These are phyloP conservation scores for Eueremaeus valkanovi DNA, from an alignment of 2,888 invertebrate genomes.

Conservation along the genomic window DNA sequence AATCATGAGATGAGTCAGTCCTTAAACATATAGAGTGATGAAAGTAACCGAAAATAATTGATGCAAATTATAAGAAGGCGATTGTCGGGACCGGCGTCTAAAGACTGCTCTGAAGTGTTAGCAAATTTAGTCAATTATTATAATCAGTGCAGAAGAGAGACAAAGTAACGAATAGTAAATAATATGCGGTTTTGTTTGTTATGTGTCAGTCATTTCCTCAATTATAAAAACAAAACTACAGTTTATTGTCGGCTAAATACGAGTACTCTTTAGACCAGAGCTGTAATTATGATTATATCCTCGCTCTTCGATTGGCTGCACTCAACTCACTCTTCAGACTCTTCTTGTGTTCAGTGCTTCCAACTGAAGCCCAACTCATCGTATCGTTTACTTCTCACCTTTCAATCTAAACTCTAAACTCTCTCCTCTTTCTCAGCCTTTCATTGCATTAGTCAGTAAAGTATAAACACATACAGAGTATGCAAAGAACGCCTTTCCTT, in stretches of 20 bases:
- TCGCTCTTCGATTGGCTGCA: too few relatives aligned
- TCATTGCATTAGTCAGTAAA: too few relatives aligned
- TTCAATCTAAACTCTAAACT: background rate
- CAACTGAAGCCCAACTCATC: too few relatives aligned
- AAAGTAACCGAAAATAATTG: background rate
- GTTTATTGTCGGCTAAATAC: background rate
- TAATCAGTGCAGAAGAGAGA: background rate
- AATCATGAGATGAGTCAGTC: too few relatives aligned
- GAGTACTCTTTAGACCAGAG: background rate
- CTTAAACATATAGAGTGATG: background rate
- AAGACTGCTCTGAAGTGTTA: background rate
- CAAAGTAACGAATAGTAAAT: background rate
- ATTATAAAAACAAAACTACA: background rate
- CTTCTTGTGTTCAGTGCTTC: too few relatives aligned
- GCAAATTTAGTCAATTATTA: conserved; percentile 18
- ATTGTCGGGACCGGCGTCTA: background rate
- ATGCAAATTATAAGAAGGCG: background rate
- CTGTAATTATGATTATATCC: background rate
- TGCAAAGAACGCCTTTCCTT: background rate
- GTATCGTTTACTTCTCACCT: conserved; percentile 19
- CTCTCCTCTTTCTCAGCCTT: too few relatives aligned
- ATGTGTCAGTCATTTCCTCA: background rate
- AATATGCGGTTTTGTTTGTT: background rate
- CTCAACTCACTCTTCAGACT: too few relatives aligned
- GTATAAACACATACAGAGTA: background rate